Evolutionary conservation across 2,797 vertebrate genomes (phyloP), one percentile per base, ranked within the genome.

Genomic region (Syncerus caffer): DNA sequence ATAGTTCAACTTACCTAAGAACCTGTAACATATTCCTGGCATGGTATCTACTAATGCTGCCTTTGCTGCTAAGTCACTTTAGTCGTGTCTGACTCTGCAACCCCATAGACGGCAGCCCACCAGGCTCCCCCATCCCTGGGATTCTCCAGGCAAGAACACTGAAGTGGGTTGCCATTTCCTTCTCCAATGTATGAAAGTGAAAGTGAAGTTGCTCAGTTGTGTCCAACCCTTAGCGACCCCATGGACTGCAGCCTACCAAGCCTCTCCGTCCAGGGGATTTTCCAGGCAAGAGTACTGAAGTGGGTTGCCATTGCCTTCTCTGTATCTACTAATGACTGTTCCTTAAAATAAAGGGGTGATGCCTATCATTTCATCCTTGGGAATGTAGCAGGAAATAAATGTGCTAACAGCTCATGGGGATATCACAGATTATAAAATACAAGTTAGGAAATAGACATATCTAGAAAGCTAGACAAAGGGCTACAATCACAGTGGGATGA

Each of bases 1-100:
- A 4, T 85, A 91, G 78, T 97, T 97, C 67, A 97, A 23, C 5
- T 88, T 85, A 92, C 97, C 51, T 4, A 84, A 95, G 38, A 45
- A 34, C 50, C 15, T 92, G 2, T 55, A 17, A 84, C 6, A 79
- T 17, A 86, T 86, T 71, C 21, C 13, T 67, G 55, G 23, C 87
- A 8, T 17, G 71, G 3, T 25, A 58, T 76, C 7, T 57, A 71
- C 21, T 89, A 60, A 57, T 34, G 11, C 64, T 67, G 64, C 17
- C 67, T 17, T 16, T 64, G n/a, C n/a, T 19, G 64, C 64, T 34
- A 19, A 67, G n/a, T 67, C 0, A 0, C 64, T 34, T 67, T 2
- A 67, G 17, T 67, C 0, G 0, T 34, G 64, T 67, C 31, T 0
- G 9, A 67, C 64, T 34, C n/a, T 67, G 62, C 0, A 4, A 11